Conservation (phyloP, 2,113 vertebrate species). For the Saccopteryx bilineata region DNA sequence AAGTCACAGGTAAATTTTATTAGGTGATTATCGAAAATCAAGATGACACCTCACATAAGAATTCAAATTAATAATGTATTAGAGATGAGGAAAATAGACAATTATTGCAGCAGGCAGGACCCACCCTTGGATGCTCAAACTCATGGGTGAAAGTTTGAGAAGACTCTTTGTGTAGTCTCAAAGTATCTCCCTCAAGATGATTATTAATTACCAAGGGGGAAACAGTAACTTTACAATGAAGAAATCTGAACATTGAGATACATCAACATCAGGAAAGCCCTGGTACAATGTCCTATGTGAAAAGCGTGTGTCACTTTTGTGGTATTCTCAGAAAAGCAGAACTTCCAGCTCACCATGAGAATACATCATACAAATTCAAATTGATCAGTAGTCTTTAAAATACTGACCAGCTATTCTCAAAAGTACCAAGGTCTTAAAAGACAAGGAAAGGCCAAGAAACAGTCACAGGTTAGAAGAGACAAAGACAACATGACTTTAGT, state of each 20-base stretch:
- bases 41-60: background rate
- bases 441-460: background rate
- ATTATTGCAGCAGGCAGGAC: background rate
- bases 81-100: background rate
- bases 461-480: background rate
- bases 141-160: background rate
- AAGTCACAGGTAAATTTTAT: slow-evolving; percentile 7
- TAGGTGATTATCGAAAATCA: slow-evolving; percentile 32
- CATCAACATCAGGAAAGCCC: background rate
- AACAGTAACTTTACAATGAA: background rate
- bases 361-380: background rate
- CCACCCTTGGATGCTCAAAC: background rate
- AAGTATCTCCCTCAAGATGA: background rate
- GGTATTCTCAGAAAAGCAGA: background rate
- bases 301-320: background rate
- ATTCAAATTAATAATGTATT: background rate
- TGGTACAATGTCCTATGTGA: background rate
- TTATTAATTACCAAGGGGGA: background rate
- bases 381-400: background rate
- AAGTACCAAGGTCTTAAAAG: background rate
- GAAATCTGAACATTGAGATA: background rate
- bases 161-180: background rate
- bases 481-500: background rate
- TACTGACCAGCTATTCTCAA: background rate
- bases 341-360: background rate